These are phyloP conservation scores for Pangasius djambal DNA, from an alignment of 2,797 vertebrate genomes.

Conservation along the genomic window DNA sequence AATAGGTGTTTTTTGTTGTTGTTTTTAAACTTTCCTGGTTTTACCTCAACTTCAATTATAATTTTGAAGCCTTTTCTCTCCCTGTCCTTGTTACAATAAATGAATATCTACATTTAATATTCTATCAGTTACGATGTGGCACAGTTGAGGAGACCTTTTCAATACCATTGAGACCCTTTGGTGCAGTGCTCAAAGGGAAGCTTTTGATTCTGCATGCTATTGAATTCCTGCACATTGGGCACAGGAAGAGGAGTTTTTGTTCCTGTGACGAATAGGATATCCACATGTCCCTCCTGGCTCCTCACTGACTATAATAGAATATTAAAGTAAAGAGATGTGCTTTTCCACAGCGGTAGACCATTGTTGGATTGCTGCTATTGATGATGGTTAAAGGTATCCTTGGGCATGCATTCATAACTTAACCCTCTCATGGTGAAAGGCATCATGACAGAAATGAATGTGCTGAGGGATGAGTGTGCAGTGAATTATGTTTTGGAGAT, in stretches of 20 bases:
- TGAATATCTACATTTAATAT: slow-evolving; percentile 45
- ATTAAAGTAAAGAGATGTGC: slow-evolving; percentile 62
- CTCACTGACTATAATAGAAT: slow-evolving; percentile 50
- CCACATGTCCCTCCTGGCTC: slow-evolving; percentile 60
- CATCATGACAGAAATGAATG: neutral
- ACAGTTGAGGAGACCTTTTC: slow-evolving; percentile 47
- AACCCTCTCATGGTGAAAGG: neutral
- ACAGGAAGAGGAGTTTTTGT: slow-evolving; percentile 60
- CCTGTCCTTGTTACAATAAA: neutral
- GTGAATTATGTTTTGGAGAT: neutral
- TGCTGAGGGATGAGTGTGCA: neutral
- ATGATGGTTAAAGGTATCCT: neutral
- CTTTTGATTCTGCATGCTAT: slow-evolving; percentile 61
- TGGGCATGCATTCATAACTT: neutral
- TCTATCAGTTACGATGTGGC: slow-evolving; percentile 48
- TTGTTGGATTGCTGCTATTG: slow-evolving; percentile 36
- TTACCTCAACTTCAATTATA: neutral
- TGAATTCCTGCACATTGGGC: slow-evolving; percentile 54
- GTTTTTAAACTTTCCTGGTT: neutral
- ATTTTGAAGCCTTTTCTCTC: neutral
- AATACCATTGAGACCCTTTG: slow-evolving; percentile 47
- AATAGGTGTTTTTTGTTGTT: neutral
- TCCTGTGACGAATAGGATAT: slow-evolving; percentile 61
- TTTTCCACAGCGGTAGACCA: slow-evolving; percentile 58
- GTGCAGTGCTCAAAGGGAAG: slow-evolving; percentile 28